Evolutionary conservation across 2,888 invertebrate genomes (phyloP).

Genomic region (Amiota minor): DNA sequence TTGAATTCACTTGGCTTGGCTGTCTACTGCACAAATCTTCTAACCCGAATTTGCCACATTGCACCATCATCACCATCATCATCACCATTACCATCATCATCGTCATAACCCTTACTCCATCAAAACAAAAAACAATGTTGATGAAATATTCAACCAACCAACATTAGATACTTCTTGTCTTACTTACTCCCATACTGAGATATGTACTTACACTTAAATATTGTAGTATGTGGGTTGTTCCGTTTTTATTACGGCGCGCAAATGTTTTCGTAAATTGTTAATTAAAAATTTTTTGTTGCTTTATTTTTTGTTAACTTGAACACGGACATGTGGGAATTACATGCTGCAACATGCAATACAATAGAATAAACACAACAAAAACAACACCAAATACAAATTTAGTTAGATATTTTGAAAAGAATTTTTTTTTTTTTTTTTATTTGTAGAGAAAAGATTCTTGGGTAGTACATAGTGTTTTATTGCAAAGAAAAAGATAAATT

Average conservation of each 20-base stretch:
- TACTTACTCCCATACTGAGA: background rate
- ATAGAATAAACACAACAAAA: background rate
- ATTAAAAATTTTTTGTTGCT: conserved; percentile 11
- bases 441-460: too few relatives aligned
- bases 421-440: too few relatives aligned
- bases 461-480: too few relatives aligned
- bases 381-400: too few relatives aligned
- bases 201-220: too few relatives aligned
- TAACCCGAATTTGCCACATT: conserved; percentile 1
- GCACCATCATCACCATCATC: conserved; percentile 11
- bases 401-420: too few relatives aligned
- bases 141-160: too few relatives aligned
- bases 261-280: conserved; percentile 21
- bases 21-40: conserved; percentile 1
- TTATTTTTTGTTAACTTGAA: background rate
- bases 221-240: conserved; percentile 6
- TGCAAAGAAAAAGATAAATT: too few relatives aligned
- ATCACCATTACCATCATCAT: background rate
- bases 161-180: background rate
- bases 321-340: conserved; percentile 6
- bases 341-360: background rate
- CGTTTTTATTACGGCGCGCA: conserved; percentile 17
- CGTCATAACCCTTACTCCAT: background rate
- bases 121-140: too few relatives aligned
- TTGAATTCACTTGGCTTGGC: background rate